A percentile compares a stretch with the other conserved stretches of the same genome.
Evolutionary conservation across 2,113 vertebrate species (phyloP).

Genomic region (Oceanites oceanicus): DNA sequence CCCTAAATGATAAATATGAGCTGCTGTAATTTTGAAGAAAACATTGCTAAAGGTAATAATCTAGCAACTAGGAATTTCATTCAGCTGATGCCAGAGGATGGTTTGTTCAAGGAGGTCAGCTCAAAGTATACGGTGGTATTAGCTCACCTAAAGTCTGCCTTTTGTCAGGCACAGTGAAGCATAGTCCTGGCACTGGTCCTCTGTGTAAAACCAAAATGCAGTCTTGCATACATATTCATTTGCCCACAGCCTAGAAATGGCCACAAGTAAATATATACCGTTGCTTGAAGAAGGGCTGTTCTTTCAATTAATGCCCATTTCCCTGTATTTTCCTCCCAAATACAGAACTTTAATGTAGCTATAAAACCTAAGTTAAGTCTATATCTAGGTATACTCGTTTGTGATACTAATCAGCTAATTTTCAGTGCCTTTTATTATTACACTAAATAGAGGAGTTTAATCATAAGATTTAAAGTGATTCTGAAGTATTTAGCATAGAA

Average conservation of each 20-base stretch:
- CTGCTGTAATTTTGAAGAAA: not conserved
- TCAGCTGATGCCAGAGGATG: not conserved
- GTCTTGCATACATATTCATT: not conserved
- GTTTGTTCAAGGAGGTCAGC: not conserved
- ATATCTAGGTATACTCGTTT: not conserved
- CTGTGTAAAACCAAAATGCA: not conserved
- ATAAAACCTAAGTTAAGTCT: not conserved
- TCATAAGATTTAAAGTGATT: not conserved
- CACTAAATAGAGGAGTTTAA: not conserved
- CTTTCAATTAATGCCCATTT: not conserved
- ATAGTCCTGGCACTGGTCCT: not conserved
- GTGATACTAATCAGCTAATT: not conserved
- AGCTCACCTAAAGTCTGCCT: not conserved
- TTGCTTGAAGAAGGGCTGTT: not conserved
- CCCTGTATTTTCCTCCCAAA: not conserved
- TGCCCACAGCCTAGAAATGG: constrained; percentile 11
- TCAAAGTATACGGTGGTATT: not conserved
- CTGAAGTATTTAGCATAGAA: not conserved
- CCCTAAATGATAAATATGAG: not conserved
- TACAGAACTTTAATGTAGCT: not conserved
- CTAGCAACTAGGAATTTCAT: not conserved
- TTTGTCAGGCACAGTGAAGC: not conserved
- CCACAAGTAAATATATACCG: not conserved
- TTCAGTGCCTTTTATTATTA: not conserved
- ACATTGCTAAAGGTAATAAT: not conserved